These are phyloP conservation scores for Pangasius krempfi DNA, from an alignment of 2,797 vertebrate genomes.

Conservation along the genomic window DNA sequence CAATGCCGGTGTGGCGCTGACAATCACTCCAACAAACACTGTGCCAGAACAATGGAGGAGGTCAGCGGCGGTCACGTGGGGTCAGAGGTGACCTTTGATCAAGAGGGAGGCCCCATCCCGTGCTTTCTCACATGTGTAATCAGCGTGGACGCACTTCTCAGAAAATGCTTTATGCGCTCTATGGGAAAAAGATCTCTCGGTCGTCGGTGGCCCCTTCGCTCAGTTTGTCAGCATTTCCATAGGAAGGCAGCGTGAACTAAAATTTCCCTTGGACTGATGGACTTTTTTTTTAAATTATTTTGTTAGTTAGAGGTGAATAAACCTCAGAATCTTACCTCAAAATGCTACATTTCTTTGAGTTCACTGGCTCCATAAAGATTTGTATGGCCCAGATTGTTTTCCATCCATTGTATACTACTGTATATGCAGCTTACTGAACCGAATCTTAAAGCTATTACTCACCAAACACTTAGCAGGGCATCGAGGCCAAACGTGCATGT, in stretches of 20 bases:
- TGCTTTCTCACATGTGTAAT: constrained; percentile 64
- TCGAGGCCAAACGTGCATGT: constrained; percentile 35
- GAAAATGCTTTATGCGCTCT: constrained; percentile 64
- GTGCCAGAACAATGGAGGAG: constrained; percentile 66
- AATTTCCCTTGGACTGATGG: neutral
- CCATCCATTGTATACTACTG: neutral
- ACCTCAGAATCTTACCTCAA: constrained; percentile 25
- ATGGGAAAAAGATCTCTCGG: neutral
- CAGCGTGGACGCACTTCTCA: constrained; percentile 65
- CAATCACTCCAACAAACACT: constrained; percentile 63
- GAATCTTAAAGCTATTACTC: neutral
- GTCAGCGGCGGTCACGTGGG: constrained; percentile 53
- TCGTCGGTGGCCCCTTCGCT: constrained; percentile 26
- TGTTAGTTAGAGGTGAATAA: constrained; percentile 40
- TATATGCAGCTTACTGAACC: neutral
- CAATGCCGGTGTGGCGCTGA: constrained; percentile 61
- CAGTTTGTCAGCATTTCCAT: constrained; percentile 18
- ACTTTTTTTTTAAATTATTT: neutral
- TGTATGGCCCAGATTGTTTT: neutral
- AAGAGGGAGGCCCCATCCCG: constrained; percentile 60
- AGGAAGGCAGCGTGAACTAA: neutral
- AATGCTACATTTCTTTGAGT: constrained; percentile 10
- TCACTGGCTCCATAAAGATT: neutral
- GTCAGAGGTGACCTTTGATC: constrained; percentile 74
- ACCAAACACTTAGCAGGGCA: constrained; percentile 20